These are phyloP conservation scores for Chirona hameri DNA, from an alignment of 2,888 invertebrate species.

Conservation along the genomic window DNA sequence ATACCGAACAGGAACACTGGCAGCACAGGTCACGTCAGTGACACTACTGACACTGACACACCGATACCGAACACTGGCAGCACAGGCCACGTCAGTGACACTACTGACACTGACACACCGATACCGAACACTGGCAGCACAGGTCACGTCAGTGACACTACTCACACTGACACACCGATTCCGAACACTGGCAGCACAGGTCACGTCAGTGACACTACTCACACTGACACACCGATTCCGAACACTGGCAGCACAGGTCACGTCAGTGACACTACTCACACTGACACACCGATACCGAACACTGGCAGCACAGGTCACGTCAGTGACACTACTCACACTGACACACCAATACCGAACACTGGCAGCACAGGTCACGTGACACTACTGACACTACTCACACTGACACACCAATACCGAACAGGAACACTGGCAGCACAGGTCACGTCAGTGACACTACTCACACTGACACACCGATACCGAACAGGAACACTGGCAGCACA, in stretches of 20 bases:
- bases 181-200: conserved; percentile 69
- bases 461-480: conserved; percentile 96
- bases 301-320: conserved; percentile 53
- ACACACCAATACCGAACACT: conserved; percentile 97
- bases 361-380: too few relatives aligned
- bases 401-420: conserved; percentile 94
- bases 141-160: too few relatives aligned
- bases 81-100: too few relatives aligned
- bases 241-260: conserved; percentile 61
- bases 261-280: conserved; percentile 57
- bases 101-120: conserved; percentile 58
- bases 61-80: conserved; percentile 85
- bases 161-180: conserved; percentile 92
- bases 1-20: conserved; percentile 92
- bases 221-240: conserved; percentile 93
- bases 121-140: conserved; percentile 77
- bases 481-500: conserved; percentile 63
- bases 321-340: conserved; percentile 63
- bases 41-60: too few relatives aligned
- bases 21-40: too few relatives aligned
- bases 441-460: too few relatives aligned
- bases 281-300: conserved; percentile 94
- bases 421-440: conserved; percentile 53
- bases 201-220: conserved; percentile 50
- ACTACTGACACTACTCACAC: conserved; percentile 68